A percentile compares a stretch with the other conserved stretches of the same genome.
Evolutionary conservation across 2,888 invertebrate species (phyloP).

Genomic region (Catocala sponsa): DNA sequence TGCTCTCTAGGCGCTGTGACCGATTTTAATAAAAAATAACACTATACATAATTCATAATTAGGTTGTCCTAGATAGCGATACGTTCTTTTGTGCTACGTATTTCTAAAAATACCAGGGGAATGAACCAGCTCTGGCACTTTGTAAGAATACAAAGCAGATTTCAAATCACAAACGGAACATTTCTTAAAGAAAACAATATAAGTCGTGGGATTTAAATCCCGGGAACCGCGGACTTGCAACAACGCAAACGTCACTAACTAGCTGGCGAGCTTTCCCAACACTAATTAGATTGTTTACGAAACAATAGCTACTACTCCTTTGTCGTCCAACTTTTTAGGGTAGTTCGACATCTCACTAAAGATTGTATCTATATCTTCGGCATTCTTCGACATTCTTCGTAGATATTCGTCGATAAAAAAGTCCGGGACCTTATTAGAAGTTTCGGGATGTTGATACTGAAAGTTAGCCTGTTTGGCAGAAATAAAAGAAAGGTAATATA

Average conservation of each 20-base stretch:
- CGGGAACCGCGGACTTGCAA: constrained; percentile 9
- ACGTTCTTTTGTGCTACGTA: too few relatives aligned
- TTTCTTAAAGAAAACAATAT: constrained; percentile 1
- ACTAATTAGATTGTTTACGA: constrained; percentile 71
- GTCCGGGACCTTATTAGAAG: constrained; percentile 52
- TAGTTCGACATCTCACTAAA: constrained; percentile 51
- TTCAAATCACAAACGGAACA: not conserved
- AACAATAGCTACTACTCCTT: constrained; percentile 63
- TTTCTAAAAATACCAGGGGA: too few relatives aligned
- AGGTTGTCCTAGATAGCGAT: too few relatives aligned
- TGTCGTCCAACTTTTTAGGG: constrained; percentile 59
- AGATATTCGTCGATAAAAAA: constrained; percentile 48
- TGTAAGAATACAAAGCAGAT: not conserved
- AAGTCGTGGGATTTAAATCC: not conserved
- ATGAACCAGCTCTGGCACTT: too few relatives aligned
- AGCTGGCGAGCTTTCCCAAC: constrained; percentile 48
- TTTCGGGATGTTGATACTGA: constrained; percentile 48
- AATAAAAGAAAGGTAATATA: constrained; percentile 50
- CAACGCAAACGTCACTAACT: constrained; percentile 19
- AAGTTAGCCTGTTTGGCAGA: constrained; percentile 48
- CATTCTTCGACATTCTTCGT: constrained; percentile 39
- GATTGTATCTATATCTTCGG: constrained; percentile 49
- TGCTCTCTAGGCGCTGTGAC: too few relatives aligned
- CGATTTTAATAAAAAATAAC: too few relatives aligned
- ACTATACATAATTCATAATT: too few relatives aligned